phyloP scores from a whole-genome alignment of 2,797 vertebrate species.

The Silurus lanzhouensis region DNA sequence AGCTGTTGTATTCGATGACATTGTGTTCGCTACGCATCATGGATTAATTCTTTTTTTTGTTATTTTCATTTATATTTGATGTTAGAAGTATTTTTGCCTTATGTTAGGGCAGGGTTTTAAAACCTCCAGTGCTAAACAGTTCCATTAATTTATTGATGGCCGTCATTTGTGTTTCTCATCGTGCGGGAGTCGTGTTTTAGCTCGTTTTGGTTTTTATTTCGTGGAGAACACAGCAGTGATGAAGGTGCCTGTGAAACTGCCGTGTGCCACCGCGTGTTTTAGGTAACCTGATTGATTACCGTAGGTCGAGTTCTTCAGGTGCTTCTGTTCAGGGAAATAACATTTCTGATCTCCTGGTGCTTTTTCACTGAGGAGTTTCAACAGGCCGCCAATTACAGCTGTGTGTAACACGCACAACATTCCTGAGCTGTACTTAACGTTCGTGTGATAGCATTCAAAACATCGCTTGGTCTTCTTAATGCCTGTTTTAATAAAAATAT shows the following conservation, averaged over 20 bases:
- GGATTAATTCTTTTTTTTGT: neutral
- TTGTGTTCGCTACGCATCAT: neutral
- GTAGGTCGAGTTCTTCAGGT: conserved; percentile 35
- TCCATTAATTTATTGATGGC: conserved; percentile 7
- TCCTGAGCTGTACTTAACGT: conserved; percentile 25
- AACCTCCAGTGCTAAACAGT: neutral
- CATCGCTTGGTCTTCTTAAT: conserved; percentile 40
- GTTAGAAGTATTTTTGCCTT: conserved; percentile 40
- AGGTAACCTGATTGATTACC: conserved; percentile 1
- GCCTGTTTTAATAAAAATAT: conserved; percentile 52
- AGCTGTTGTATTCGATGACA: conserved; percentile 7
- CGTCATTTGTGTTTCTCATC: neutral
- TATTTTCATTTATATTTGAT: neutral
- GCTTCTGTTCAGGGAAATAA: conserved; percentile 45
- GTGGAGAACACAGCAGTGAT: conserved; percentile 33
- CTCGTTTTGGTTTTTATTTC: conserved; percentile 5
- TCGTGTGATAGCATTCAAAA: conserved; percentile 25
- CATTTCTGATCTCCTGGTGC: conserved; percentile 41
- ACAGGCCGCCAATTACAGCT: conserved; percentile 44
- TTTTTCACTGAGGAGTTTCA: conserved; percentile 40
- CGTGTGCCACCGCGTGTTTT: conserved; percentile 13
- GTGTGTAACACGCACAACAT: conserved; percentile 24
- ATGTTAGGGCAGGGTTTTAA: conserved; percentile 43
- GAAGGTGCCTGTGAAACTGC: conserved; percentile 25
- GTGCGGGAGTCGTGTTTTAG: neutral